These are phyloP conservation scores for Anoplolepis gracilipes DNA, from an alignment of 1,140 invertebrate species.

Conservation along the genomic window DNA sequence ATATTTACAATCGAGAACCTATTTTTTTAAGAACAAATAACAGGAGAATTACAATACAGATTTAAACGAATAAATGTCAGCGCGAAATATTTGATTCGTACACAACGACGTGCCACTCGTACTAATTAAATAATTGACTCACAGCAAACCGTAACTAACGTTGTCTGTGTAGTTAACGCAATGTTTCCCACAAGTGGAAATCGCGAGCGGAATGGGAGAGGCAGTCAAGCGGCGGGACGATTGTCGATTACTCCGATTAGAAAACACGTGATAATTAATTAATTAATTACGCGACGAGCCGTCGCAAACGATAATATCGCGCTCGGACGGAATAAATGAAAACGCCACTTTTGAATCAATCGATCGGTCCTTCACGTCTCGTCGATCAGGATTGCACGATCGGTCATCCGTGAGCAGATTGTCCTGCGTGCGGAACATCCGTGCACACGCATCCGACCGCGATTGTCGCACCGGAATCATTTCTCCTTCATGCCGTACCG, in stretches of 20 bases:
- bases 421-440: not conserved
- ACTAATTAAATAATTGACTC: conserved; percentile 56
- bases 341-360: not conserved
- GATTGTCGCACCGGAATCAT: conserved; percentile 25
- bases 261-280: conserved; percentile 46
- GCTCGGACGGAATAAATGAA: not conserved
- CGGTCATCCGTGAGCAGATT: conserved; percentile 52
- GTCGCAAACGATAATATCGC: not conserved
- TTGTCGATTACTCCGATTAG: conserved; percentile 22
- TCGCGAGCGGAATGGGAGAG: not conserved
- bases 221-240: not conserved
- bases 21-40: not conserved
- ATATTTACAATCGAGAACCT: not conserved
- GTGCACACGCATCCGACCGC: not conserved
- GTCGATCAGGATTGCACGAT: not conserved
- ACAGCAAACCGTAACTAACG: conserved; percentile 27
- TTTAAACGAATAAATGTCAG: conserved; percentile 17
- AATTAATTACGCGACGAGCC: conserved; percentile 7
- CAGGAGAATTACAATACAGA: not conserved
- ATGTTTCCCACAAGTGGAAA: not conserved
- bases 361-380: not conserved
- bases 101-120: conserved; percentile 1
- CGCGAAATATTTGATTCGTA: conserved; percentile 36
- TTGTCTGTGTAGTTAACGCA: not conserved
- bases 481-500: conserved; percentile 19